A percentile compares a stretch with the other conserved stretches of the same genome.
Evolutionary conservation across 2,888 invertebrate genomes (phyloP).

Genomic region (Acronicta alni): DNA sequence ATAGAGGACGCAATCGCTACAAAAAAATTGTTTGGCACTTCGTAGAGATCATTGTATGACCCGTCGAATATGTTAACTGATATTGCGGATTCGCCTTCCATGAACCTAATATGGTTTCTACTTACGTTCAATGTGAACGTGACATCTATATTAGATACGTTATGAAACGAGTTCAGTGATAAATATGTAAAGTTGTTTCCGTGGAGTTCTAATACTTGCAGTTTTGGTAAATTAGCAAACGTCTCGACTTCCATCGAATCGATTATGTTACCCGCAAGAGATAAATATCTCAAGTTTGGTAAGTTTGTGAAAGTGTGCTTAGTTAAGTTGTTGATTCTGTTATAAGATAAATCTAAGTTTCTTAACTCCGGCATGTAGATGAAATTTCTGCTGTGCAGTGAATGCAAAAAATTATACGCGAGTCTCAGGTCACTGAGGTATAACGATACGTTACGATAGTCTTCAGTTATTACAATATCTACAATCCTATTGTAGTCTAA

Average conservation of each 20-base stretch:
- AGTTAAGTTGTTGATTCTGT: conserved; percentile 92
- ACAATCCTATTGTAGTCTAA: conserved; percentile 95
- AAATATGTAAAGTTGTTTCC: conserved; percentile 93
- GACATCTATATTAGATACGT: conserved; percentile 90
- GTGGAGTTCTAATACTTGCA: conserved; percentile 94
- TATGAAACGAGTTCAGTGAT: conserved; percentile 91
- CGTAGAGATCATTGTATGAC: conserved; percentile 91
- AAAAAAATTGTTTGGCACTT: conserved; percentile 91
- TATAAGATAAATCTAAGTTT: conserved; percentile 94
- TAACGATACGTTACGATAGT: conserved; percentile 92
- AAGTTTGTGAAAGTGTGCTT: conserved; percentile 93
- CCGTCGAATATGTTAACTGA: conserved; percentile 92
- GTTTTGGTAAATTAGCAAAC: conserved; percentile 93
- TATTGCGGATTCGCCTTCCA: conserved; percentile 86
- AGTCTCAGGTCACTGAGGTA: conserved; percentile 94
- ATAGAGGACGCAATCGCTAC: conserved; percentile 90
- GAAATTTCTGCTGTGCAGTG: conserved; percentile 92
- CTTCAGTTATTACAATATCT: conserved; percentile 91
- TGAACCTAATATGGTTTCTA: conserved; percentile 89
- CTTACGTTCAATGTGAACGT: conserved; percentile 94
- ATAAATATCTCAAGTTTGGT: conserved; percentile 93
- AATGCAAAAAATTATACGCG: conserved; percentile 94
- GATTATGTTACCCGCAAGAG: conserved; percentile 95
- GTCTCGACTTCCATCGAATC: conserved; percentile 92
- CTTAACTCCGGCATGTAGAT: conserved; percentile 92